Percentiles rank a stretch among this genome's conserved stretches.
These are phyloP conservation scores for Diplolepis rosae DNA, from an alignment of 2,888 invertebrate species.

Conservation along the genomic window DNA sequence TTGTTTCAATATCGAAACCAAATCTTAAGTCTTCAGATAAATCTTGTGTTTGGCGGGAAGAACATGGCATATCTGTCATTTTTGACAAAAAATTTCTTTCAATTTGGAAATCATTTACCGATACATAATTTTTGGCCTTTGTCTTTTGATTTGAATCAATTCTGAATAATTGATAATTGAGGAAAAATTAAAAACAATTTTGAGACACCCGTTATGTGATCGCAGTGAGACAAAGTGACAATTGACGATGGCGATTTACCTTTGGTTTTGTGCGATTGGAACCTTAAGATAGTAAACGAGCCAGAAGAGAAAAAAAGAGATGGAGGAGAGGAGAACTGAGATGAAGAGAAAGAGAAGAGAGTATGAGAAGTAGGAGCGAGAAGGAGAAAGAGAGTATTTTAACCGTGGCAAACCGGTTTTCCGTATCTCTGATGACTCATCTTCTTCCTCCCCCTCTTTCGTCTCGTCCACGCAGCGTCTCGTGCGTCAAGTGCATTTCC, in stretches of 20 bases:
- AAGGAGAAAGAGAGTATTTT: not conserved
- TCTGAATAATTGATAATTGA: too few relatives aligned
- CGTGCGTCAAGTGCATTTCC: slow-evolving; percentile 72
- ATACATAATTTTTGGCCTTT: too few relatives aligned
- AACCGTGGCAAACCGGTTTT: slow-evolving; percentile 65
- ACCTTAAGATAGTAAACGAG: not conserved
- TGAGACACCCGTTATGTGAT: not conserved
- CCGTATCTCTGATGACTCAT: slow-evolving; percentile 72
- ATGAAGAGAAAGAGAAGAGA: not conserved
- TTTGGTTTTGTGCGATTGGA: not conserved
- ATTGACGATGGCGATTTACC: not conserved
- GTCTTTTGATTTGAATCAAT: too few relatives aligned
- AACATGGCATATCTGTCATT: too few relatives aligned
- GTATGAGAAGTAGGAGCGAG: not conserved
- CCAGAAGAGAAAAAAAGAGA: not conserved
- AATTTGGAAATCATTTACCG: too few relatives aligned
- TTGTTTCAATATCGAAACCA: not conserved
- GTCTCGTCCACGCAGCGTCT: not conserved
- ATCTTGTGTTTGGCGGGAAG: not conserved
- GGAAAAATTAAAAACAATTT: too few relatives aligned
- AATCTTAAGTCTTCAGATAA: not conserved
- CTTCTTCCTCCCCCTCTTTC: slow-evolving; percentile 39
- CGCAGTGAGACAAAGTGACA: not conserved
- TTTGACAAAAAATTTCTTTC: too few relatives aligned
- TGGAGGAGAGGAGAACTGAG: not conserved